phyloP scores from a whole-genome alignment of 2,888 invertebrate species.

The Horisme vitalbata region DNA sequence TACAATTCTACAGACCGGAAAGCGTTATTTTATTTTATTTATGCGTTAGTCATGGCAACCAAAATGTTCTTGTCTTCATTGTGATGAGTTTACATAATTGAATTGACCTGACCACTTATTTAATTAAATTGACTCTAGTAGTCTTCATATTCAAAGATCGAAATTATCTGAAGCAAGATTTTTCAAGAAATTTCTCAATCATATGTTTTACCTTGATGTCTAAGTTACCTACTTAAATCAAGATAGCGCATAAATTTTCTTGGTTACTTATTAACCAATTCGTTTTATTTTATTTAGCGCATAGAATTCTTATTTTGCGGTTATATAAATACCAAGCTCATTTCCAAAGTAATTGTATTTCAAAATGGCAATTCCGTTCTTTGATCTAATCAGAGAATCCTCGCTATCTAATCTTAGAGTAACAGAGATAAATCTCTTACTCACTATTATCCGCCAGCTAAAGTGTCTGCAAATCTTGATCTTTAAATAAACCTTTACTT shows the following conservation, averaged over 20 bases:
- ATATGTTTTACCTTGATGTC: no score
- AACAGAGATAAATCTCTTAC: slow-evolving; percentile 12
- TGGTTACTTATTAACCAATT: no score
- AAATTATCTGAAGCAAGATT: not conserved
- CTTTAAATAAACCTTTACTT: slow-evolving; percentile 60
- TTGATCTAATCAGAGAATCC: slow-evolving; percentile 15
- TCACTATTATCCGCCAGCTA: slow-evolving; percentile 9
- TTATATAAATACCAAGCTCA: not conserved
- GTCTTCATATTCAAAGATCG: slow-evolving; percentile 6
- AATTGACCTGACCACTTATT: slow-evolving; percentile 56
- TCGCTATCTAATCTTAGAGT: slow-evolving; percentile 7
- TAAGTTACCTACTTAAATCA: not conserved
- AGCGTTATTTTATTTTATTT: no score
- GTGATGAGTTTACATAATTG: slow-evolving; percentile 41
- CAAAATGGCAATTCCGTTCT: not conserved
- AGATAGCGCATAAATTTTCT: no score
- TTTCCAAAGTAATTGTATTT: not conserved
- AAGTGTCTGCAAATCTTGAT: slow-evolving; percentile 31
- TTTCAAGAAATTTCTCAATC: no score
- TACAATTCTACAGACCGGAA: no score
- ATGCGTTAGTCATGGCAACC: no score
- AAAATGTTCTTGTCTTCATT: not conserved
- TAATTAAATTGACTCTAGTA: slow-evolving; percentile 47
- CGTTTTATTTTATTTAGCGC: no score
- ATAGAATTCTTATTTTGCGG: not conserved